Evolutionary conservation across 1,140 invertebrate species (phyloP).

Genomic region (Drosophila subpulchrella): DNA sequence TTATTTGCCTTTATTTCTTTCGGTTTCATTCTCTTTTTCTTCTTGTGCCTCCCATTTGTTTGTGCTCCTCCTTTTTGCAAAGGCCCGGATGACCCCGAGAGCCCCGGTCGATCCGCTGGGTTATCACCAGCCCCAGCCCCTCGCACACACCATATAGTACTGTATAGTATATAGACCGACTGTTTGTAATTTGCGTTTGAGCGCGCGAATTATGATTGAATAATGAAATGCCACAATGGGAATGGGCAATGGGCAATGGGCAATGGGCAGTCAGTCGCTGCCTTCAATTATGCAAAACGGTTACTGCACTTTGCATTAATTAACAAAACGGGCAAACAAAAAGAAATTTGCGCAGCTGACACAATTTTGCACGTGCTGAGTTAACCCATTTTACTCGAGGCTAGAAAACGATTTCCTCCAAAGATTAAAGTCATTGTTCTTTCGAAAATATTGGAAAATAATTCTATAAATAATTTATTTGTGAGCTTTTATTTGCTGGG

Average conservation of each 20-base stretch:
- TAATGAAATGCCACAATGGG: conserved; percentile 70
- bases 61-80: conserved; percentile 60
- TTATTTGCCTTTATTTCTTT: conserved; percentile 35
- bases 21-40: conserved; percentile 33
- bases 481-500: too few relatives aligned
- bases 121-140: conserved; percentile 52
- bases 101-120: conserved; percentile 61
- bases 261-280: conserved; percentile 45
- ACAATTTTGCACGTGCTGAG: conserved; percentile 53
- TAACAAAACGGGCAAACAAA: conserved; percentile 58
- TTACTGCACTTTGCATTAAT: conserved; percentile 81
- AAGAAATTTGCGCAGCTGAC: conserved; percentile 45
- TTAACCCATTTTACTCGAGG: conserved; percentile 27
- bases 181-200: conserved; percentile 68
- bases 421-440: conserved; percentile 21
- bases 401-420: conserved; percentile 10
- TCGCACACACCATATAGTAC: conserved; percentile 2
- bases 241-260: conserved; percentile 45
- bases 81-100: conserved; percentile 68
- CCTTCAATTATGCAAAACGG: conserved; percentile 79
- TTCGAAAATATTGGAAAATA: too few relatives aligned
- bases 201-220: conserved; percentile 81
- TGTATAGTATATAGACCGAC: conserved; percentile 11
- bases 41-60: conserved; percentile 17
- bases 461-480: too few relatives aligned